A percentile compares a stretch with the other conserved stretches of the same genome.
These are phyloP conservation scores for Drosophila putrida DNA, from an alignment of 2,888 invertebrate species.

Conservation along the genomic window DNA sequence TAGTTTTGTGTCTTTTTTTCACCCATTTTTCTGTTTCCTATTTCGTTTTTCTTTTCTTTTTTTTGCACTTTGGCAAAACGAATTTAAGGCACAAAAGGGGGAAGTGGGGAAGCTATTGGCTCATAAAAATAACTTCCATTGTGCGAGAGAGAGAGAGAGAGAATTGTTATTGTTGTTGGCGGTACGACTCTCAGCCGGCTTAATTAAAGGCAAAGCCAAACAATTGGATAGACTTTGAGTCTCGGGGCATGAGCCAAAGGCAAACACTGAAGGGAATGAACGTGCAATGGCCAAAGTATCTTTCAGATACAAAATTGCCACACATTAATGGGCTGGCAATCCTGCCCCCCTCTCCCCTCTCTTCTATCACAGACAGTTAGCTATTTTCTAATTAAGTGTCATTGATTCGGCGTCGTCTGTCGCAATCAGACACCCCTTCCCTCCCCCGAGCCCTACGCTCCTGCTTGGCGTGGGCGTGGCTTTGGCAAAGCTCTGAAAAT, in stretches of 20 bases:
- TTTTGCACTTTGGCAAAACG: slow-evolving; percentile 52
- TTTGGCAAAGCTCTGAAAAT: slow-evolving; percentile 50
- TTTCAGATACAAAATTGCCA: slow-evolving; percentile 67
- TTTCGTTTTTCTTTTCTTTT: not conserved
- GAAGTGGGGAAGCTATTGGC: slow-evolving; percentile 11
- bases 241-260: slow-evolving; percentile 47
- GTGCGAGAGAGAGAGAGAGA: slow-evolving; percentile 13
- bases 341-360: not conserved
- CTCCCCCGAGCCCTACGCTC: not conserved
- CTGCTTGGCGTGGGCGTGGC: slow-evolving; percentile 36
- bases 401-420: slow-evolving; percentile 65
- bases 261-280: slow-evolving; percentile 43
- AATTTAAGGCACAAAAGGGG: slow-evolving; percentile 42
- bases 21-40: not conserved
- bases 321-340: slow-evolving; percentile 52
- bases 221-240: slow-evolving; percentile 34
- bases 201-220: slow-evolving; percentile 72
- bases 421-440: slow-evolving; percentile 13
- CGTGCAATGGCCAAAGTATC: slow-evolving; percentile 60
- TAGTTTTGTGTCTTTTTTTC: slow-evolving; percentile 12
- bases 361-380: slow-evolving; percentile 19
- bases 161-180: slow-evolving; percentile 9
- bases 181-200: slow-evolving; percentile 39
- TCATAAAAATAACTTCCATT: slow-evolving; percentile 63
- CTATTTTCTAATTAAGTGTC: slow-evolving; percentile 79